phyloP scores from a whole-genome alignment of 2,797 vertebrate species.

The Discoglossus pictus region DNA sequence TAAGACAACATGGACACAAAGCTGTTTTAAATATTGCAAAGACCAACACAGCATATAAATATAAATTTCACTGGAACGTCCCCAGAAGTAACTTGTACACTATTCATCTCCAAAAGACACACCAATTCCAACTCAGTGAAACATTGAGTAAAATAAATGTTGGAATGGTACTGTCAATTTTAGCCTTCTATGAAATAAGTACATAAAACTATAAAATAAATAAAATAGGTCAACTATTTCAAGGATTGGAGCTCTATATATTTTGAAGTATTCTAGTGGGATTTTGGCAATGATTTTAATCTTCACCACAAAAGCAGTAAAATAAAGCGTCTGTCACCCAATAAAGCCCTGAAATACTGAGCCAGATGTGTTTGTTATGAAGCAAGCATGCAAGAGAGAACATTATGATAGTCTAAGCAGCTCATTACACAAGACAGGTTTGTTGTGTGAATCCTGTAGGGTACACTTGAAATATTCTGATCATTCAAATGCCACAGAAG shows the following conservation, averaged over 20 bases:
- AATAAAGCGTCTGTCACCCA: constrained; percentile 2
- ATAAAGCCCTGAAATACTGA: constrained; percentile 11
- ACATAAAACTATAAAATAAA: too few relatives aligned
- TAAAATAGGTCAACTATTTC: neutral
- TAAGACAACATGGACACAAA: too few relatives aligned
- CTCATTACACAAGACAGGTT: constrained; percentile 14
- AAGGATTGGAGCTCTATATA: neutral
- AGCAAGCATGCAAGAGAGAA: constrained; percentile 1
- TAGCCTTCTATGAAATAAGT: too few relatives aligned
- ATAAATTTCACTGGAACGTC: too few relatives aligned
- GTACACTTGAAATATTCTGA: constrained; percentile 4
- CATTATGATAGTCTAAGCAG: constrained; percentile 3
- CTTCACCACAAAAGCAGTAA: neutral
- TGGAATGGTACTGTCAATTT: too few relatives aligned
- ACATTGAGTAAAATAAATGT: too few relatives aligned
- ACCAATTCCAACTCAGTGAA: too few relatives aligned
- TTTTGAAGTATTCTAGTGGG: neutral
- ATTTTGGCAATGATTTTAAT: too few relatives aligned
- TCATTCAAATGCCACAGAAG: neutral
- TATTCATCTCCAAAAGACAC: too few relatives aligned
- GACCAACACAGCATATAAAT: too few relatives aligned
- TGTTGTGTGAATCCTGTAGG: neutral
- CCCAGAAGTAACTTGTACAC: too few relatives aligned
- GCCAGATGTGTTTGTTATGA: constrained; percentile 17
- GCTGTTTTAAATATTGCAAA: too few relatives aligned